A percentile compares a stretch with the other conserved stretches of the same genome.
These are phyloP conservation scores for human (Homo sapiens) DNA, from an alignment of 2,113 vertebrate species.

Conservation along the genomic window GRCh38 chr6:145916501-145917000, in stretches of 20 bases:
- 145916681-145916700: not conserved
- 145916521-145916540: not conserved
- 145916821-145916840: no score
- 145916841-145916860: no score
- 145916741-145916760: not conserved
- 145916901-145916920: no score
- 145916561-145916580: not conserved
- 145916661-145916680: not conserved
- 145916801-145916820: no score
- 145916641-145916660: not conserved
- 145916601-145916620: not conserved
- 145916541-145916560: not conserved
- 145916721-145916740: not conserved
- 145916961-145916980: no score
- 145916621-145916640: not conserved
- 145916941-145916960: no score
- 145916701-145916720: not conserved
- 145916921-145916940: no score
- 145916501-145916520: not conserved
- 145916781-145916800: not conserved
- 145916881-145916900: no score
- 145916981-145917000: no score
- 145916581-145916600: not conserved
- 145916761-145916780: not conserved
- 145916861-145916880: no score